Evolutionary conservation across 1,140 invertebrate genomes (phyloP), one percentile per base, ranked within the genome.

Genomic region (Drosophila prosaltans): DNA sequence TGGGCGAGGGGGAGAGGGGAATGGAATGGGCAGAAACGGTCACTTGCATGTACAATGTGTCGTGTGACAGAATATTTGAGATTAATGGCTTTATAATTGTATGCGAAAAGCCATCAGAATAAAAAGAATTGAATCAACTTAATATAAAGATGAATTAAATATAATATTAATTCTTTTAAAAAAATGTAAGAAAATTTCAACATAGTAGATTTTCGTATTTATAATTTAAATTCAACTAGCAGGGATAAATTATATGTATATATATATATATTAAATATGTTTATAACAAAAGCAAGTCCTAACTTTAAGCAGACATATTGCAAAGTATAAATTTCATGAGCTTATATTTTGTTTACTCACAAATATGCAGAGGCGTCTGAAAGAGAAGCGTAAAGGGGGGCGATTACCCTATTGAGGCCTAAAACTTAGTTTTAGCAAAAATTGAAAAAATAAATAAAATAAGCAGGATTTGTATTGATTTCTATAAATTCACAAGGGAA

Each of bases 21-120:
- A 40, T 11, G 45, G 21, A 26, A 26, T 10, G 45, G 45, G 21
- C 45, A 51, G 8, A 21, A 26, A 10, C 30, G 65, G 59, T 41
- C 63, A 36, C 7, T 68, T 30, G 41, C 48, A 39, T 43, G 32
- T 54, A 40, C 64, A 57, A 67, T 65, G 40, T 77, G 71, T 64
- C 41, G 48, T 64, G 40, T 57, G 60, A 75, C 65, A 69, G 16
- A 58, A 40, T 40, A 41, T 39, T 59, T 73, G 62, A 69, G 65
- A 65, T 73, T 77, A 78, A 78, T 78, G 72, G 68, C 45, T 62
- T 75, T 70, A 70, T 78, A 78, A 78, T 78, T 78, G 76, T 58
- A 74, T 61, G 64, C 43, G 72, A 65, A 39, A 39, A 32, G 28
- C 57, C 21, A 59, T 59, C 57, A 40, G 45, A 51, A 30, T 16